Evolutionary conservation across 2,888 invertebrate species (phyloP), one percentile per base, ranked within the genome.

Genomic region (Aleiodes testaceus): DNA sequence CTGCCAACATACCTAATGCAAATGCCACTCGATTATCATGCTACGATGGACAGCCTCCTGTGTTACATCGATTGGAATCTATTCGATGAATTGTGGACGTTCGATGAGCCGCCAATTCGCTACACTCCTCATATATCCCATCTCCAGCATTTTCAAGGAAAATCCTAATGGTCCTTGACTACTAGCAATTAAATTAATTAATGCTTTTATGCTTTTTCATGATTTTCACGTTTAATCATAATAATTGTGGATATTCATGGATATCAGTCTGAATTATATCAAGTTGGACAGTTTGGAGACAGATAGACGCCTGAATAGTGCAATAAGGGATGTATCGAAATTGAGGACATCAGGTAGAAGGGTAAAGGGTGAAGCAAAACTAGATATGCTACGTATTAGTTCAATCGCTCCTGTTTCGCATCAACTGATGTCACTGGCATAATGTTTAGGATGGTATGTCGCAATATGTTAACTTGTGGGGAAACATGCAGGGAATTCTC

Each of bases 371-470:
- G 14, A 16, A 14, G 63, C 63, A 22, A 72, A 74, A 72, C 74
- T 74, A 77, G 78, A 78, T 74, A 73, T 71, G 75, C 64, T 70
- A 72, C 55, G 71, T 79, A 80, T 79, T 78, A 80, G 74, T 73
- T 47, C 74, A 78, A 77, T 77, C 77, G 65, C 70, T 42, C 12
- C 49, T 69, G 78, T 80, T 74, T 78, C 72, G 78, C 81, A 82
- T 83, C 83, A 79, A 81, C 82, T 81, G 80, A 80, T 78, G 81
- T 81, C 81, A 77, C 75, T 78, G 77, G 82, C 79, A 82, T 81
- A 82, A 84, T 85, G 83, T 85, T 85, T 84, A 82, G 84, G 82
- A 82, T 83, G 81, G 82, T 81, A 84, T 81, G 85, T 85, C 83
- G 85, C 85, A 85, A 85, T 85, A 84, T 84, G 85, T 85, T 85